These are phyloP conservation scores for Podarcis lilfordi DNA, from an alignment of 2,797 vertebrate genomes.

Conservation along the genomic window DNA sequence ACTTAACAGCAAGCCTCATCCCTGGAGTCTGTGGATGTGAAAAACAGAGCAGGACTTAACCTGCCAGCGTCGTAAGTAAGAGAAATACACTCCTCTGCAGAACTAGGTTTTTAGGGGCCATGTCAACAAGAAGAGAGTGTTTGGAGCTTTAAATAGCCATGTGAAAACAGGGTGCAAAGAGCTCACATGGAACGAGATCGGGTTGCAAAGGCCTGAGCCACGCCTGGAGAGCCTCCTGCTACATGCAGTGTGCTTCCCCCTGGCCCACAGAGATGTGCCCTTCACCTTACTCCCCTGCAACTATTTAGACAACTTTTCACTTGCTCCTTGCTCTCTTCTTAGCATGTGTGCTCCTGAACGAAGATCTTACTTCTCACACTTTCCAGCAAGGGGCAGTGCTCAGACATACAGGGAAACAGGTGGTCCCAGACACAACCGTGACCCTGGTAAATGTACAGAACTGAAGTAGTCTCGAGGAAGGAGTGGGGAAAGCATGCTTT, in stretches of 20 bases:
- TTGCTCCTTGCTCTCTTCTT: not conserved
- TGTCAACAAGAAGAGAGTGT: not conserved
- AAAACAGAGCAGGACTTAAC: not conserved
- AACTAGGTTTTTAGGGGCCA: constrained; percentile 1
- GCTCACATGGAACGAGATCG: not conserved
- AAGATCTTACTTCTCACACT: not conserved
- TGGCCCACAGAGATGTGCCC: not conserved
- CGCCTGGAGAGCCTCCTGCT: not conserved
- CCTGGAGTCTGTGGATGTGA: not conserved
- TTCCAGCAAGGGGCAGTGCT: not conserved
- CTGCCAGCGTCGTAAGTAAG: not conserved
- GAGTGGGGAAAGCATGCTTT: too few species aligned
- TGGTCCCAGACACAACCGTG: not conserved
- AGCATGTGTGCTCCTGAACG: not conserved
- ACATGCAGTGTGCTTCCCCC: not conserved
- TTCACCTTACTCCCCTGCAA: not conserved
- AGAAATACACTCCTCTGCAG: not conserved
- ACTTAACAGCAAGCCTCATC: not conserved
- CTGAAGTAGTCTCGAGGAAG: not conserved
- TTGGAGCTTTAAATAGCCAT: constrained; percentile 30
- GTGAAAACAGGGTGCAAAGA: constrained; percentile 35
- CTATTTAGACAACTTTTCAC: not conserved
- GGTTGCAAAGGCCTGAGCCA: not conserved
- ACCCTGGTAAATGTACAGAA: not conserved
- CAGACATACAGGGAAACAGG: not conserved